Evolutionary conservation across 2,888 invertebrate species (phyloP), one percentile per base, ranked within the genome.

Genomic region (Platycheirus albimanus): DNA sequence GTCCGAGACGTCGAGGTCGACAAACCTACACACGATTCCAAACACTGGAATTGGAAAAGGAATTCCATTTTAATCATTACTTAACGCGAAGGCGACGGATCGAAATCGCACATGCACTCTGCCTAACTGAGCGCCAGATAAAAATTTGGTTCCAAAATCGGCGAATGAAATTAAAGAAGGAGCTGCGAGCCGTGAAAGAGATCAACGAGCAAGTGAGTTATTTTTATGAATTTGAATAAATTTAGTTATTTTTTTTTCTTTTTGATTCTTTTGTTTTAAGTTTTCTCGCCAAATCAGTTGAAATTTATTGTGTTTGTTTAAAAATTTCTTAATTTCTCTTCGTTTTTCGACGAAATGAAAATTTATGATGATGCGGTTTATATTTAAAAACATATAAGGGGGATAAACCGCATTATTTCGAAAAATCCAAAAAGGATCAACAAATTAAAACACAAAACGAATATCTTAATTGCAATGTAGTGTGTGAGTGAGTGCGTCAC

Each of bases 21-120:
- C 98, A 99, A 92, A 99, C 99, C 15, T 99, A 99, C 94, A 99
- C 98, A 86, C 95, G 98, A 89, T 98, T 98, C 94, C 99, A 99
- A 92, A 99, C 99, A 20, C 93, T 98, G 92, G 98, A 99, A 91
- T 94, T 99, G 92, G 99, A 99, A 92, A 98, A 98, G 92, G 99
- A 99, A 93, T 99, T 99, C 93, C 97, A 98, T 91, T 98, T 98
- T 93, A 99, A 98, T 92, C 98, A 98, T 90, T 99, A 99, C 92
- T 93, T 99, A 91, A 98, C 98, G 88, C 94, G 99, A 90, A 94
- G 98, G 91, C 95, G 98, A 91, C 94, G 98, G 92, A 98, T 98
- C 92, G 98, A 99, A 92, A 98, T 98, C 87, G 98, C 98, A 51
- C 98, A 98, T 91, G 97, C 97, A 71, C 94, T 99, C 79, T 97